Base-by-base conservation (phyloP, 1,140 invertebrate genomes). In the Octopus bimaculoides region DNA sequence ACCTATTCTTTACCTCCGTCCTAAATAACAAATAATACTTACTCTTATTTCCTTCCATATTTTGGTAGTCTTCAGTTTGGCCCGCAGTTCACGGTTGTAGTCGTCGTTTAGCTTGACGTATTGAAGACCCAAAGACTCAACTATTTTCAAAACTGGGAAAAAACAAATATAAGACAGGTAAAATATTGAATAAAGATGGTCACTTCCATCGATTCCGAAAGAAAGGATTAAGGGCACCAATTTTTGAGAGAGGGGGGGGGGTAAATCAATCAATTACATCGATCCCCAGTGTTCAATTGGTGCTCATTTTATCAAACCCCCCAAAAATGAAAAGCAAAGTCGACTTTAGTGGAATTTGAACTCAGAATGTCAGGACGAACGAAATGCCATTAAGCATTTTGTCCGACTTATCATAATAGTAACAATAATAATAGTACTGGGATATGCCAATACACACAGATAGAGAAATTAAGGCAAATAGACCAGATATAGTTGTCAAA, bases 41-140 rank as follows among this genome's bases (percentile, higher is more conserved):
- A 83, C 84, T 81, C 81, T 85, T 14, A 66, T 41, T 26, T 82
- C 78, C 54, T 71, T 80, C 12, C 20, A 41, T 73, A 86, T 82
- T 41, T 94, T 93, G 84, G 94, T 93, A 83, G 93, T 93, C 84
- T 91, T 92, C 52, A 97, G 86, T 84, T 95, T 94, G 79, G 92
- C 91, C 81, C 92, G 89, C 9, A 97, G 89, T 84, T 92, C 92
- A 69, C 92, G 91, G 81, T 92, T 93, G 92, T 94, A 96, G 75
- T 96, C 95, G 10, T 94, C 93, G 3, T 92, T 92, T 83, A 92
- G 92, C 79, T 93, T 89, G 14, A 93, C 87, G 69, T 93, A 92
- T 88, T 93, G 94, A 56, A 93, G 91, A 78, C 92, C 93, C 7
- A 94, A 92, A 74, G 93, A 92, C 84, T 96, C 95, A 78, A 96